These are phyloP conservation scores for Liasis olivaceus DNA, from an alignment of 2,797 vertebrate species.

Conservation along the genomic window DNA sequence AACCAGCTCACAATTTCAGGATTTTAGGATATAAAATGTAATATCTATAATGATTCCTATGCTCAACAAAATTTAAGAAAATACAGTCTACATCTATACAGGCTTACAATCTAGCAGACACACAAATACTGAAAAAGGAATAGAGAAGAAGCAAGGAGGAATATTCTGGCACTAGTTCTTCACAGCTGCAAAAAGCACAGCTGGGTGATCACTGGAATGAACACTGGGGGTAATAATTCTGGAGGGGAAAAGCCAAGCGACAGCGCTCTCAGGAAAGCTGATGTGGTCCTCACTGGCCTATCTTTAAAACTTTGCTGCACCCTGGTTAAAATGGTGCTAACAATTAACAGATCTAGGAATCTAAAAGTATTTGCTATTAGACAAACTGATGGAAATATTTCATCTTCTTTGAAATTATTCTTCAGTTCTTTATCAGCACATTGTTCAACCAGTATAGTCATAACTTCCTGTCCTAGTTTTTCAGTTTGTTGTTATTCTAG, in stretches of 20 bases:
- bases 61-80: not conserved
- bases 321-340: too few species aligned
- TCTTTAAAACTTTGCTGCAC: too few species aligned
- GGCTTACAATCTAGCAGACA: not conserved
- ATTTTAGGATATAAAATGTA: not conserved
- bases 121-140: not conserved
- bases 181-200: not conserved
- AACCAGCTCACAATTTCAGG: not conserved
- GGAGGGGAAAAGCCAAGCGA: too few species aligned
- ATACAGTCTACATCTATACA: not conserved
- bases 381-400: not conserved
- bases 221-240: too few species aligned
- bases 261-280: too few species aligned
- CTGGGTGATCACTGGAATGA: not conserved
- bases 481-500: not conserved
- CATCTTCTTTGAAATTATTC: not conserved
- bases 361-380: not conserved
- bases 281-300: too few species aligned
- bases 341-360: not conserved
- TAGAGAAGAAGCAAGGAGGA: not conserved
- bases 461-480: not conserved
- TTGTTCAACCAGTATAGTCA: not conserved
- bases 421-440: not conserved
- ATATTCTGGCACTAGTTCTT: not conserved
- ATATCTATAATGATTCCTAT: not conserved